These are phyloP conservation scores for Calephelis perditalis DNA, from an alignment of 2,888 invertebrate genomes.

Conservation along the genomic window DNA sequence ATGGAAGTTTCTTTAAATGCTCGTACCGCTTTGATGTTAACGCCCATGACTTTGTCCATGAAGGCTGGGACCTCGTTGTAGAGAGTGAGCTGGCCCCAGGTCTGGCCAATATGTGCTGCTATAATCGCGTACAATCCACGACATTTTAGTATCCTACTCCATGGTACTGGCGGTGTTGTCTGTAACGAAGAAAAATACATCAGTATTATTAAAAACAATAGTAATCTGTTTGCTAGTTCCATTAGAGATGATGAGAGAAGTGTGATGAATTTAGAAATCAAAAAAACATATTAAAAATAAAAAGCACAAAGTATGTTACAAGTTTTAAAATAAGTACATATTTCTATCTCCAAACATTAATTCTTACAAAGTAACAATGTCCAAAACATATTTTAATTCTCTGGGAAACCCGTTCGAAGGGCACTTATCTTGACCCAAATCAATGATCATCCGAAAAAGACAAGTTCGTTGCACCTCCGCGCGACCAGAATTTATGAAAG, in stretches of 20 bases:
- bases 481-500: constrained; percentile 4
- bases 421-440: constrained; percentile 7
- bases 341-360: too few species aligned
- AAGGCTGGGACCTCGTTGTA: constrained; percentile 87
- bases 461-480: constrained; percentile 7
- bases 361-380: neutral
- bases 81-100: constrained; percentile 89
- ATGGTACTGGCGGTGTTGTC: constrained; percentile 74
- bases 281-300: too few species aligned
- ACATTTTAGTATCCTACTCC: constrained; percentile 83
- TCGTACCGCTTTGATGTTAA: constrained; percentile 72
- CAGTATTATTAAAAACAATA: too few species aligned
- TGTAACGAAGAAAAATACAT: too few species aligned
- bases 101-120: constrained; percentile 80
- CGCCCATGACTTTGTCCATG: constrained; percentile 83
- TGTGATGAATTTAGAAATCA: too few species aligned
- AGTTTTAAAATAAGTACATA: too few species aligned
- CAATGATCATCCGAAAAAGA: constrained; percentile 7
- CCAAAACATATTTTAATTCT: neutral
- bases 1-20: neutral
- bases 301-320: too few species aligned
- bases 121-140: constrained; percentile 69
- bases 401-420: neutral
- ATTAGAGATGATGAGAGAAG: too few species aligned
- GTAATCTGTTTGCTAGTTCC: too few species aligned